phyloP scores from a whole-genome alignment of 1,140 invertebrate genomes.

The Drosophila truncata region DNA sequence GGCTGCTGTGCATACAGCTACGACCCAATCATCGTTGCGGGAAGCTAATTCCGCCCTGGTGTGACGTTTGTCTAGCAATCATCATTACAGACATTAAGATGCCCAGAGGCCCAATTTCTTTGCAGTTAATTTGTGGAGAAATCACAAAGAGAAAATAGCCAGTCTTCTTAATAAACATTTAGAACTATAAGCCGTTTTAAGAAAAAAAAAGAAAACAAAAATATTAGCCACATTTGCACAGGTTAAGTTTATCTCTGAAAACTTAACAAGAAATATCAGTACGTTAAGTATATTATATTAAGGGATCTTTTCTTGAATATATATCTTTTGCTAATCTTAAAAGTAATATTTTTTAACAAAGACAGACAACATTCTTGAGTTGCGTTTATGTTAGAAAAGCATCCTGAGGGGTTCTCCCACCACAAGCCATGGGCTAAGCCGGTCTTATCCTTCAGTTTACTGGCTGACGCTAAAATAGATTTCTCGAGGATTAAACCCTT shows the following conservation, averaged over 20 bases:
- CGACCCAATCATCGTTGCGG: conserved; percentile 51
- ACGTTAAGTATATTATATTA: background rate
- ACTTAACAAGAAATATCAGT: background rate
- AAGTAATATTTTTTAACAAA: no score
- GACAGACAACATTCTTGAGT: no score
- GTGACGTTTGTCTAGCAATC: conserved; percentile 42
- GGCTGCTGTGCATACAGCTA: conserved; percentile 9
- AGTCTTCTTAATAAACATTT: background rate
- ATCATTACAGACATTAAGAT: conserved; percentile 41
- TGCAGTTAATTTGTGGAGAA: conserved; percentile 28
- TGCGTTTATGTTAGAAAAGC: background rate
- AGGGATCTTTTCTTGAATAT: background rate
- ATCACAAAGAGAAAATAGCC: background rate
- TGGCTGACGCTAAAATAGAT: background rate
- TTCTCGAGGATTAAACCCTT: background rate
- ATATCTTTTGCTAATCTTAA: background rate
- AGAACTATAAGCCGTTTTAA: no score
- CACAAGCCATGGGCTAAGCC: background rate
- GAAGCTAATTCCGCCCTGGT: conserved; percentile 42
- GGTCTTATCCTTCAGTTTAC: background rate
- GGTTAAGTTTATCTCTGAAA: background rate
- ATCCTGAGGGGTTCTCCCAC: background rate
- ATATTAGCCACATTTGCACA: background rate
- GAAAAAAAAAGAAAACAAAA: background rate
- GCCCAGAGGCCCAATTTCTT: conserved; percentile 32